Conservation (phyloP, 2,113 vertebrate species). For the Pipa parva region DNA sequence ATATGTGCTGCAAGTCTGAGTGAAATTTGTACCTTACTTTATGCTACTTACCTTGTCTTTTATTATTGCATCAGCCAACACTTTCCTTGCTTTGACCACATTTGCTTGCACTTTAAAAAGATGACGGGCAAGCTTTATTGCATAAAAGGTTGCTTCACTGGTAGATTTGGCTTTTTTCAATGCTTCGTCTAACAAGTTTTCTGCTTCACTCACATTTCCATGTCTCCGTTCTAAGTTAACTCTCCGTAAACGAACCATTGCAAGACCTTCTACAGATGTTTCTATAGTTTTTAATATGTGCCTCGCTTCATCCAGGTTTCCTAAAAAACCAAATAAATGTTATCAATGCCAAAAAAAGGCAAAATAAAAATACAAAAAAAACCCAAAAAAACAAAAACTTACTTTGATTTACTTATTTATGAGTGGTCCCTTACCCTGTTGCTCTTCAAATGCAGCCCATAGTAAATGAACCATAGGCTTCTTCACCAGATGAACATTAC, state of each 20-base stretch:
- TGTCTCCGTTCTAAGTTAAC: conserved; percentile 93
- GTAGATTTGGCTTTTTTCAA: conserved; percentile 75
- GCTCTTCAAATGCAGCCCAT: conserved; percentile 97
- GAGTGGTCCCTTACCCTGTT: conserved; percentile 96
- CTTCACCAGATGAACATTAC: conserved; percentile 88
- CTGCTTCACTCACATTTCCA: conserved; percentile 87
- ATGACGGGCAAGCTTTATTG: conserved; percentile 86
- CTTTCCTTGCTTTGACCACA: conserved; percentile 82
- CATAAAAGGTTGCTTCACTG: conserved; percentile 83
- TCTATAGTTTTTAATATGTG: conserved; percentile 83
- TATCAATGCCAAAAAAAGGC: not conserved
- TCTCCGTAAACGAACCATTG: conserved; percentile 88
- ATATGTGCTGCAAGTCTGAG: not conserved
- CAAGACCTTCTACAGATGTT: conserved; percentile 74
- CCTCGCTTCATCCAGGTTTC: conserved; percentile 86
- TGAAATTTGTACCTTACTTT: not conserved
- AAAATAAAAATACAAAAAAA: not conserved
- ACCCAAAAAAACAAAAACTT: too few relatives aligned
- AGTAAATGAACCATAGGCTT: conserved; percentile 91
- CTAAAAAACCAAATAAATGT: conserved; percentile 54
- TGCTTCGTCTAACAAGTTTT: conserved; percentile 81
- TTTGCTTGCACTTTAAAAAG: conserved; percentile 90
- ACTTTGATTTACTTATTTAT: not conserved
- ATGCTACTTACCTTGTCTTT: conserved; percentile 80
- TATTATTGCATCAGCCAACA: conserved; percentile 89